Evolutionary conservation across 2,888 invertebrate species (phyloP), one percentile per base, ranked within the genome.

Genomic region (Nemotelus pantherinus): DNA sequence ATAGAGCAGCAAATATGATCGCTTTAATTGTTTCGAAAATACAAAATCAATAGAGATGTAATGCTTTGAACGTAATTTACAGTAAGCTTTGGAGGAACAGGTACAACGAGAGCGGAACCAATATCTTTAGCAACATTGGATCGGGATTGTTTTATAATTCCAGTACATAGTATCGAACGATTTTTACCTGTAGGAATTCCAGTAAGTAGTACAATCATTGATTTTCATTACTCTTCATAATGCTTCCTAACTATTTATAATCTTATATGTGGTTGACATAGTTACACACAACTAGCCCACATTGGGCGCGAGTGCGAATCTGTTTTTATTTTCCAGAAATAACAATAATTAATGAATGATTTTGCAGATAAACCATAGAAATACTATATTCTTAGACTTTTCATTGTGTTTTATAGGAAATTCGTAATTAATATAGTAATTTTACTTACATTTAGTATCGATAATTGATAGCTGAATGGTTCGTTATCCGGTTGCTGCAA

Each of bases 131-230:
- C 95, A 70, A 94, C 93, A 70, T 89, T 95, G 83, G 95, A 95
- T 88, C 91, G 94, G 83, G 96, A 96, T 89, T 96, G 96, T 88
- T 96, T 96, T 88, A 96, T 96, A 86, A 96, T 96, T 86, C 96
- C 96, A 5, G 93, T 95, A 71, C 95, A 95, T 83, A 94, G 94
- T 85, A 90, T 96, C 83, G 93, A 94, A 86, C 90, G 95, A 82
- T 96, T 96, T 88, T 90, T 96, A 83, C 96, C 96, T 80, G 95
- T 94, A 81, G 96, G 96, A 83, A 94, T 96, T 80, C 95, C 95
- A 87, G 95, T 96, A 82, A 70, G 70, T 39, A 83, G n/a, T 47
- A 47, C n/a, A 47, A 48, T 25, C 25, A 25, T 25, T 25, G 25
- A 25, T 25, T 60, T 60, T 60, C 6, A 50, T 50, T 50, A 50